These are phyloP conservation scores for Pygocentrus nattereri DNA, from an alignment of 2,797 vertebrate species.

Conservation along the genomic window DNA sequence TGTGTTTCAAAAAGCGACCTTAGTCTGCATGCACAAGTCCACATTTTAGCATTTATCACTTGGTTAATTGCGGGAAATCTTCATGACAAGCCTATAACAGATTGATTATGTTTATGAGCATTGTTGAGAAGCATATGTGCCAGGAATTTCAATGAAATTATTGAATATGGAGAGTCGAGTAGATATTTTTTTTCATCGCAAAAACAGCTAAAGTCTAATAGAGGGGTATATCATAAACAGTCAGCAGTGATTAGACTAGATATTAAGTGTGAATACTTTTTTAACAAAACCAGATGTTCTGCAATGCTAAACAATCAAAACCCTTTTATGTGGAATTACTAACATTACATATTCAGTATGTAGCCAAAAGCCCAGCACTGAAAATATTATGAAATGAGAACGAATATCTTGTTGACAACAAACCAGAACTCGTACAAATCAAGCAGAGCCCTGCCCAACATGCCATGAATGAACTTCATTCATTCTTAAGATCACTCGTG, in stretches of 20 bases:
- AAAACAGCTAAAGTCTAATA: constrained; percentile 8
- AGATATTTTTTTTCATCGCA: constrained; percentile 12
- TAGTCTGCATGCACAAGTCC: constrained; percentile 52
- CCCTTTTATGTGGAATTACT: constrained; percentile 29
- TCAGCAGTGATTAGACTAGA: neutral
- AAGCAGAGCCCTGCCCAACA: constrained; percentile 12
- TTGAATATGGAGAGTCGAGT: constrained; percentile 12
- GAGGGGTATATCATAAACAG: neutral
- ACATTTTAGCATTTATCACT: constrained; percentile 53
- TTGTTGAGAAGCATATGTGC: constrained; percentile 4
- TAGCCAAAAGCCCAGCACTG: neutral
- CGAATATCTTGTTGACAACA: constrained; percentile 31
- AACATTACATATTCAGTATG: constrained; percentile 19
- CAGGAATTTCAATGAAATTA: constrained; percentile 28
- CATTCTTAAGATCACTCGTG: constrained; percentile 34
- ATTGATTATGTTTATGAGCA: constrained; percentile 38
- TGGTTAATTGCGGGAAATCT: constrained; percentile 50
- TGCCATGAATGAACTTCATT: constrained; percentile 5
- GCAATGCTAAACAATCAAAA: constrained; percentile 25
- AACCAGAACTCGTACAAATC: constrained; percentile 19
- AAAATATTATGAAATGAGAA: constrained; percentile 17
- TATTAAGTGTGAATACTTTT: constrained; percentile 24
- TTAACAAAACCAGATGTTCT: constrained; percentile 17
- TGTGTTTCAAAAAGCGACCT: constrained; percentile 52
- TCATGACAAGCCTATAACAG: constrained; percentile 25